Conservation (phyloP, 2,888 invertebrate species). For the Idaea biselata region DNA sequence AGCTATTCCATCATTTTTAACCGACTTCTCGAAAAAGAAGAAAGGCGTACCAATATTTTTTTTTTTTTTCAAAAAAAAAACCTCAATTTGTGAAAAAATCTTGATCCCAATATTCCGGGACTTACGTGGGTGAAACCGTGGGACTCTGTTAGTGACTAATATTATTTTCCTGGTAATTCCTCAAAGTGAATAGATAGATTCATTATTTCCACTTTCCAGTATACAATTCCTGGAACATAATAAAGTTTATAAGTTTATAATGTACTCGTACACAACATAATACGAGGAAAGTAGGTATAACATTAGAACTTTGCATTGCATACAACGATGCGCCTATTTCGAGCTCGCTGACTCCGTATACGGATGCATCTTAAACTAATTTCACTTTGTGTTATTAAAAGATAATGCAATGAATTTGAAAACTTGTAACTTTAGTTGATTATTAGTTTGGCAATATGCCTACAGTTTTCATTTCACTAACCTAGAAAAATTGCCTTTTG, state of each 20-base stretch:
- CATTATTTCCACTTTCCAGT: neutral
- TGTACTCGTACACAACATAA: neutral
- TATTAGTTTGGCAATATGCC: no score
- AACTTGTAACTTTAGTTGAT: neutral
- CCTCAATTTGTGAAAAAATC: no score
- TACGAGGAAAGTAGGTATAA: neutral
- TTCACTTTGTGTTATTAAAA: constrained; percentile 16
- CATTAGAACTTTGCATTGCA: neutral
- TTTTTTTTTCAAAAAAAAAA: no score
- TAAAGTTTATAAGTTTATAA: neutral
- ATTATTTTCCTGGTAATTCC: no score
- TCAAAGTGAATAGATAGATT: neutral
- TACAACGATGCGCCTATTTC: neutral
- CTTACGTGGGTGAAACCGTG: no score
- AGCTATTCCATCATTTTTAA: no score
- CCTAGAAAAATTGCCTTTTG: no score
- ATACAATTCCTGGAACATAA: neutral
- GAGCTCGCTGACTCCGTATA: constrained; percentile 5
- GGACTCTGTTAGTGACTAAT: no score
- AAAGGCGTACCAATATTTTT: no score
- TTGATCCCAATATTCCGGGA: no score
- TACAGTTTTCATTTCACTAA: no score
- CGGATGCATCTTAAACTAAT: constrained; percentile 27
- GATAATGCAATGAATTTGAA: neutral
- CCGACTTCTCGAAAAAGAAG: no score